These are phyloP conservation scores for Erebia aethiops DNA, from an alignment of 2,888 invertebrate genomes.

Conservation along the genomic window DNA sequence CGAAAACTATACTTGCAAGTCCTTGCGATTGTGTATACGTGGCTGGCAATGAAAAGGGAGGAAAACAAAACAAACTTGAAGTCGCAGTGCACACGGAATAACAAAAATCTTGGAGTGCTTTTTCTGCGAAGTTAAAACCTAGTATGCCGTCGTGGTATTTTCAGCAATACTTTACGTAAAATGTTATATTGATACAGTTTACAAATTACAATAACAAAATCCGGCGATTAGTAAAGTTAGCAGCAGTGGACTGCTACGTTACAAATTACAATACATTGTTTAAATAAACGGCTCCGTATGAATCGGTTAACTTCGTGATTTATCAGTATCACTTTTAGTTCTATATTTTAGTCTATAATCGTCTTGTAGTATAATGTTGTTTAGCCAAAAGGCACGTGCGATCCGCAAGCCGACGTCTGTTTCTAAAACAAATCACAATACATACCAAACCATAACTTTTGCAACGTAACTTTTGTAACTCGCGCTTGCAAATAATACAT, in stretches of 20 bases:
- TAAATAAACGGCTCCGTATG: background rate
- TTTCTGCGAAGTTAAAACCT: background rate
- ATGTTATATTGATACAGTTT: background rate
- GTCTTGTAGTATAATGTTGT: conserved; percentile 53
- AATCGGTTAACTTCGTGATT: conserved; percentile 44
- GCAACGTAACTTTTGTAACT: background rate
- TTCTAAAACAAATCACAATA: conserved; percentile 31
- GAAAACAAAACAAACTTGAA: conserved; percentile 13
- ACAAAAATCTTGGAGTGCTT: background rate
- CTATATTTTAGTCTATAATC: conserved; percentile 17
- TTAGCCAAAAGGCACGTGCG: conserved; percentile 75
- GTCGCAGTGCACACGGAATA: background rate
- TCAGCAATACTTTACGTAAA: background rate
- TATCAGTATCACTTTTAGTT: conserved; percentile 43
- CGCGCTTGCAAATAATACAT: conserved; percentile 1
- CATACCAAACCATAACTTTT: background rate
- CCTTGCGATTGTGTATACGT: background rate
- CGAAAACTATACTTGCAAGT: background rate
- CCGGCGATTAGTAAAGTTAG: no score
- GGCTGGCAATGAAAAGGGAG: conserved; percentile 2
- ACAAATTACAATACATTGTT: no score
- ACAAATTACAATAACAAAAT: no score
- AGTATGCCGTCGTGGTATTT: background rate
- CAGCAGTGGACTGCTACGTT: no score
- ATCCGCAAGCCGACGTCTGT: conserved; percentile 40